These are phyloP conservation scores for Psilopogon haemacephalus DNA, from an alignment of 2,113 vertebrate genomes.

Conservation along the genomic window DNA sequence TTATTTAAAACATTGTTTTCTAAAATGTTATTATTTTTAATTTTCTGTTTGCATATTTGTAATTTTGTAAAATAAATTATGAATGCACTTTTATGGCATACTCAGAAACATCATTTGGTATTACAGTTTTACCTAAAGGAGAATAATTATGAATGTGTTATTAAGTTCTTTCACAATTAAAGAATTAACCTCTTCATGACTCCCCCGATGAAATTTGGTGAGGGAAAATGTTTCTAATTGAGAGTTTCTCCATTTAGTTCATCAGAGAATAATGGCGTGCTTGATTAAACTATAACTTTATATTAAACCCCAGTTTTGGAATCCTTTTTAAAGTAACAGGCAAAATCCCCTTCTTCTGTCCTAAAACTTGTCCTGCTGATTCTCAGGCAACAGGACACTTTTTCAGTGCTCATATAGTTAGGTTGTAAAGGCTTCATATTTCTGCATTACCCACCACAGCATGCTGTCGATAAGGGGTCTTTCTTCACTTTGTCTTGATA, in stretches of 20 bases:
- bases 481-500: slow-evolving; percentile 31
- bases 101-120: neutral
- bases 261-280: neutral
- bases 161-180: neutral
- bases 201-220: neutral
- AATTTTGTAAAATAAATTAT: slow-evolving; percentile 16
- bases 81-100: neutral
- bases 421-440: slow-evolving; percentile 22
- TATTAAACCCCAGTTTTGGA: neutral
- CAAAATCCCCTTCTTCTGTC: neutral
- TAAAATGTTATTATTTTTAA: slow-evolving; percentile 6
- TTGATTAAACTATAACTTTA: neutral
- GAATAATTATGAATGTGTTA: neutral
- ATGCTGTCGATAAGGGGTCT: neutral
- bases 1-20: too few species aligned
- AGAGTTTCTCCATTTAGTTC: neutral
- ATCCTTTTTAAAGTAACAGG: neutral
- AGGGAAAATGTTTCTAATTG: neutral
- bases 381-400: neutral
- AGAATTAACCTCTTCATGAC: slow-evolving; percentile 30
- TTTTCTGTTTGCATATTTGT: slow-evolving; percentile 30
- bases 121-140: neutral
- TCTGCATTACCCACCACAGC: slow-evolving; percentile 17
- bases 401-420: slow-evolving; percentile 20
- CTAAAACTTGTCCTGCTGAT: slow-evolving; percentile 8